phyloP scores from a whole-genome alignment of 2,888 invertebrate genomes.

The Tenthredo scrophulariae region DNA sequence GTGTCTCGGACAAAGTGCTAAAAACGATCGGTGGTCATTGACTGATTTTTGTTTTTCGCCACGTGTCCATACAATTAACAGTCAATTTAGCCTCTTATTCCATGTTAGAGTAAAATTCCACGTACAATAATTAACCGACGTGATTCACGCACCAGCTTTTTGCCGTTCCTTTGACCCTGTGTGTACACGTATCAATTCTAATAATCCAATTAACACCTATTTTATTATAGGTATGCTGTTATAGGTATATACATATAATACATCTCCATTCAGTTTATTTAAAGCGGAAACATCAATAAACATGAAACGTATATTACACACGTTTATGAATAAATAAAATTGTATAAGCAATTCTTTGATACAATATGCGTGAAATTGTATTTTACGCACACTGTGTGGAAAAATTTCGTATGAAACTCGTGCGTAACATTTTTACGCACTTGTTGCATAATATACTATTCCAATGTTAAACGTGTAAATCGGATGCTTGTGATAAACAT shows the following conservation, averaged over 20 bases:
- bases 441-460: neutral
- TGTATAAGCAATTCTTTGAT: neutral
- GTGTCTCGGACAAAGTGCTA: neutral
- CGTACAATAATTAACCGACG: neutral
- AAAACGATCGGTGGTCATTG: slow-evolving; percentile 16
- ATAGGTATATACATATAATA: neutral
- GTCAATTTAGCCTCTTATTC: neutral
- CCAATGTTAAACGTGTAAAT: neutral
- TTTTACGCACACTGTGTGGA: too few relatives aligned
- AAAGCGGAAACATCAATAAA: neutral
- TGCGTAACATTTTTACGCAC: too few relatives aligned
- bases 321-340: slow-evolving; percentile 17
- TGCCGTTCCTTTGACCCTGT: neutral
- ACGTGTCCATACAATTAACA: neutral
- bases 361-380: too few relatives aligned
- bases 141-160: neutral
- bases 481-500: neutral
- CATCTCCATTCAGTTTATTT: neutral
- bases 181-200: neutral
- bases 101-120: slow-evolving; percentile 7
- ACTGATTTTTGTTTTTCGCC: neutral
- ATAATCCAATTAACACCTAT: slow-evolving; percentile 1
- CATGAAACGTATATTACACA: neutral
- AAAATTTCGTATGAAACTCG: too few relatives aligned
- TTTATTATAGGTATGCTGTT: too few relatives aligned